phyloP scores from a whole-genome alignment of 2,797 vertebrate species.

The Crypturellus tataupa region DNA sequence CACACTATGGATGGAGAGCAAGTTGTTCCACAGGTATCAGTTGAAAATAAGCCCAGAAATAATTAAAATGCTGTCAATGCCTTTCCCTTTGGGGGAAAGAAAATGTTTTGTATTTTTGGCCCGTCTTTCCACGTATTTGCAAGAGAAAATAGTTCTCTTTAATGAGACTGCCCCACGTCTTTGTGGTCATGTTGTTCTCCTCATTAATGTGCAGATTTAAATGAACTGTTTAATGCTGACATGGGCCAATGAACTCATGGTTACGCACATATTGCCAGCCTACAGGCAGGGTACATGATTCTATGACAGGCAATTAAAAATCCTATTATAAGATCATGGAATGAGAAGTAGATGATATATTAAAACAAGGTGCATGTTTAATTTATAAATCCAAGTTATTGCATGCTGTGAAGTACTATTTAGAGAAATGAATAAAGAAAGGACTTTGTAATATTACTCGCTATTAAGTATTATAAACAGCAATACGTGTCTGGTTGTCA shows the following conservation, averaged over 20 bases:
- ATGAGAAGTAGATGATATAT: slow-evolving; percentile 31
- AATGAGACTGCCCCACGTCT: slow-evolving; percentile 30
- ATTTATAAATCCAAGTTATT: slow-evolving; percentile 58
- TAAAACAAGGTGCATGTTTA: slow-evolving; percentile 54
- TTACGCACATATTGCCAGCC: neutral
- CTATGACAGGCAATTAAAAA: slow-evolving; percentile 62
- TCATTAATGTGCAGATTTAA: slow-evolving; percentile 57
- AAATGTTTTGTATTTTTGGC: slow-evolving; percentile 48
- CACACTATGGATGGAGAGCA: neutral
- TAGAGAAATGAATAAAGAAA: slow-evolving; percentile 58
- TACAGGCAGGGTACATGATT: neutral
- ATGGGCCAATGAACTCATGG: neutral
- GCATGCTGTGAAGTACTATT: slow-evolving; percentile 36
- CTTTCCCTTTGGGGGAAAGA: neutral
- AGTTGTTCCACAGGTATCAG: neutral
- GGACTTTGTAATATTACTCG: neutral
- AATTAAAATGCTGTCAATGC: slow-evolving; percentile 12
- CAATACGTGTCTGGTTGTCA: slow-evolving; percentile 23
- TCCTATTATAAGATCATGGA: neutral
- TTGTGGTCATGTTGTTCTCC: neutral
- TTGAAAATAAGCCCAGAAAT: slow-evolving; percentile 22
- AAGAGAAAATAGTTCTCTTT: slow-evolving; percentile 42
- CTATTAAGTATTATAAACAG: slow-evolving; percentile 36
- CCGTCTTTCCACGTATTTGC: neutral
- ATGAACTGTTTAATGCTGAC: slow-evolving; percentile 29